phyloP scores from a whole-genome alignment of 2,797 vertebrate species.

The Pseudopleuronectes americanus region DNA sequence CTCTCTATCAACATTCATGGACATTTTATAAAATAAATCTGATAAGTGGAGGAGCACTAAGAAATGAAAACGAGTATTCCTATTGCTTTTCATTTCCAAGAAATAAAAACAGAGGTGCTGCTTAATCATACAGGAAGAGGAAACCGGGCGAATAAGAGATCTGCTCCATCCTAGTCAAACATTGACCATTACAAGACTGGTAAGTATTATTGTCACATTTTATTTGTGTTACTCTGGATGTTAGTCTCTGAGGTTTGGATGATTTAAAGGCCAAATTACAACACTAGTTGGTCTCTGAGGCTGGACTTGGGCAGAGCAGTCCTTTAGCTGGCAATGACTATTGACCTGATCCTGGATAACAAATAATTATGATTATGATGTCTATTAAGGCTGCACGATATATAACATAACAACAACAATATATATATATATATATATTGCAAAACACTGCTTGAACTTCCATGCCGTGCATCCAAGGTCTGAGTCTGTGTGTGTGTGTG shows the following conservation, averaged over 20 bases:
- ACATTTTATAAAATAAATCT: slow-evolving; percentile 61
- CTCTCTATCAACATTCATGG: slow-evolving; percentile 42
- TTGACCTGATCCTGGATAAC: no score
- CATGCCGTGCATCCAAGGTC: no score
- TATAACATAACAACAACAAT: no score
- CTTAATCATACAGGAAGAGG: slow-evolving; percentile 35
- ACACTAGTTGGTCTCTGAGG: no score
- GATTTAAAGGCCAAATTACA: slow-evolving; percentile 7
- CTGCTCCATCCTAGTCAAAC: slow-evolving; percentile 11
- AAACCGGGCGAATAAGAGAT: slow-evolving; percentile 9
- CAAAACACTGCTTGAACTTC: no score
- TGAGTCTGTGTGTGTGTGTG: neutral
- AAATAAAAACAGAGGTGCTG: slow-evolving; percentile 37
- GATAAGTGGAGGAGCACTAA: slow-evolving; percentile 41
- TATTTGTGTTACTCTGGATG: slow-evolving; percentile 1
- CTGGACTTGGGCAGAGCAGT: no score
- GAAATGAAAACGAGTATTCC: slow-evolving; percentile 26
- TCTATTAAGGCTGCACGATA: no score
- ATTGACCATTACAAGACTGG: neutral
- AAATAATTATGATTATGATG: no score
- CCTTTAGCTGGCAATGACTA: no score
- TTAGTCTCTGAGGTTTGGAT: neutral
- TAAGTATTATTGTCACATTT: slow-evolving; percentile 1
- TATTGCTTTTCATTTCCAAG: slow-evolving; percentile 5
- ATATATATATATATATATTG: no score